These are phyloP conservation scores for Amaurobius ferox DNA, from an alignment of 2,888 invertebrate species.

Conservation along the genomic window DNA sequence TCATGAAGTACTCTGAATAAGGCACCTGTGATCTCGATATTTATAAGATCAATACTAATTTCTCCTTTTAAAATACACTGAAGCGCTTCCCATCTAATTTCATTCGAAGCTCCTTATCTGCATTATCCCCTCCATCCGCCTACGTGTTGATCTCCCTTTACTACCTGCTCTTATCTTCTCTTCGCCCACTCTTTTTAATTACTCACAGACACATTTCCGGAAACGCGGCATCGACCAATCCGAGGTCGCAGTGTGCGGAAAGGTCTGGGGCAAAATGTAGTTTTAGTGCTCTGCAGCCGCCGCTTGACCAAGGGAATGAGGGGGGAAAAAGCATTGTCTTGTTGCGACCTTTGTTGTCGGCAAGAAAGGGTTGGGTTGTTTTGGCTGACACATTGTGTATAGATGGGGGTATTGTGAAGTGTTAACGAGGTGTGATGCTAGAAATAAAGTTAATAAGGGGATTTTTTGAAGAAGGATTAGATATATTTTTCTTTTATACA, in stretches of 20 bases:
- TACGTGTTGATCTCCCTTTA: no score
- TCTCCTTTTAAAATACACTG: no score
- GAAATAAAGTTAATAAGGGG: not conserved
- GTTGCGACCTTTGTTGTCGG: not conserved
- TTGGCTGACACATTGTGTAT: not conserved
- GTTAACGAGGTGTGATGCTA: constrained; percentile 2
- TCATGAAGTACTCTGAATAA: no score
- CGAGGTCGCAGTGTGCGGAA: not conserved
- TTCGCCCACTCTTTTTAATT: not conserved
- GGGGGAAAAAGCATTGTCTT: constrained; percentile 7
- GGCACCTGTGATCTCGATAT: no score
- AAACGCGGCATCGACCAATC: not conserved
- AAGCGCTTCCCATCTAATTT: no score
- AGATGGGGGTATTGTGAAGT: not conserved
- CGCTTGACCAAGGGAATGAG: not conserved
- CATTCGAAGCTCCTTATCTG: no score
- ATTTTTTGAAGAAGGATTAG: no score
- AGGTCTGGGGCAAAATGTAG: not conserved
- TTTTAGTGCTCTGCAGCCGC: not conserved
- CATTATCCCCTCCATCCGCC: no score
- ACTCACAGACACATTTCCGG: not conserved
- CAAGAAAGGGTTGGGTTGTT: not conserved
- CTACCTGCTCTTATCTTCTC: not conserved
- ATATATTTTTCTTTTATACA: no score
- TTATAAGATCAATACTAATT: no score